Conservation (phyloP, 2,113 vertebrate genomes). For the Spea multiplicata region DNA sequence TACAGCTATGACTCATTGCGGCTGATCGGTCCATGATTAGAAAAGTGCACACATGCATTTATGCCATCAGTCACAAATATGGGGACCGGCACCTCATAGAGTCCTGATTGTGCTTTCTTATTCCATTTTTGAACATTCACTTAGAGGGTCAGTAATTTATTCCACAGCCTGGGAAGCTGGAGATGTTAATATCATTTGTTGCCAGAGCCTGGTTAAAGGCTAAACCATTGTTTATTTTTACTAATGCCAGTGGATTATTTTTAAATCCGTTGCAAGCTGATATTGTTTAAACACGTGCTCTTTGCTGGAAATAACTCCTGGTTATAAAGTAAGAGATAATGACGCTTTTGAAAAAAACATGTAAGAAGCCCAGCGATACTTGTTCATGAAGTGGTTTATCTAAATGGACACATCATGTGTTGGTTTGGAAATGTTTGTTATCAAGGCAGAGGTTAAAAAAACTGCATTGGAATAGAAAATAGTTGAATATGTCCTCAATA, state of each 20-base stretch:
- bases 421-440: too few species aligned
- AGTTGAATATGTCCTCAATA: too few species aligned
- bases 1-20: constrained; percentile 21
- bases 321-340: too few species aligned
- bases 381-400: too few species aligned
- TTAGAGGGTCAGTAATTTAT: constrained; percentile 29
- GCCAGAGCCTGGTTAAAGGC: constrained; percentile 26
- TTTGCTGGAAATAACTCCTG: too few species aligned
- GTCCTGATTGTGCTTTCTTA: constrained; percentile 40
- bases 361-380: too few species aligned
- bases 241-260: not conserved
- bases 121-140: constrained; percentile 22
- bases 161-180: constrained; percentile 22
- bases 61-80: constrained; percentile 30
- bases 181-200: constrained; percentile 9
- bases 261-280: too few species aligned
- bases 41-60: constrained; percentile 23
- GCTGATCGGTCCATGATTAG: constrained; percentile 34
- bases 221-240: constrained; percentile 15
- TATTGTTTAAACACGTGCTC: too few species aligned
- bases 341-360: too few species aligned
- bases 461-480: too few species aligned
- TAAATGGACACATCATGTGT: too few species aligned
- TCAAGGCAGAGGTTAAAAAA: too few species aligned
- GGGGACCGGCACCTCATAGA: constrained; percentile 39